These are phyloP conservation scores for Xyrauchen texanus DNA, from an alignment of 2,113 vertebrate genomes.

Conservation along the genomic window DNA sequence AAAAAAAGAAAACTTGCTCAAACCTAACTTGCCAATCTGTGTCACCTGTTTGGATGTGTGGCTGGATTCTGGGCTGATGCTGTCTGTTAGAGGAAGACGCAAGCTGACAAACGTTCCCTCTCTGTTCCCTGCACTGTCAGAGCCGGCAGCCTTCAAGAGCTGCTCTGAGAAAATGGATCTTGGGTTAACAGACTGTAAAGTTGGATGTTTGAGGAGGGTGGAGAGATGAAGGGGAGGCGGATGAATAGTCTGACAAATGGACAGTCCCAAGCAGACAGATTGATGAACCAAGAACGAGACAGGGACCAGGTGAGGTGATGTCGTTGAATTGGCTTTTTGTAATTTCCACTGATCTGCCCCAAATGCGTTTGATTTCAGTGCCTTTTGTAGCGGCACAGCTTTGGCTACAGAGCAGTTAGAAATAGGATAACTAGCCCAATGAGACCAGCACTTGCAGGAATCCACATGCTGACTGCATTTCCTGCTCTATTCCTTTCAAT, in stretches of 20 bases:
- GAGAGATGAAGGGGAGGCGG: neutral
- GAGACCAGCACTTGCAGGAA: constrained; percentile 58
- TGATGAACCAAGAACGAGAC: constrained; percentile 28
- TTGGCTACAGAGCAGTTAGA: neutral
- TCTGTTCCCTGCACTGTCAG: constrained; percentile 3
- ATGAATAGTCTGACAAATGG: constrained; percentile 15
- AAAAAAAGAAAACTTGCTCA: neutral
- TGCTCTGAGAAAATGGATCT: constrained; percentile 6
- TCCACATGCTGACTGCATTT: constrained; percentile 71
- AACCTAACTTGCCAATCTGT: constrained; percentile 40
- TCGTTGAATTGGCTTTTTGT: neutral
- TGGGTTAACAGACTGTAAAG: constrained; percentile 20
- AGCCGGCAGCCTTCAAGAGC: neutral
- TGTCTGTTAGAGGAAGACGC: constrained; percentile 42
- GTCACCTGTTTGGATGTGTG: constrained; percentile 65
- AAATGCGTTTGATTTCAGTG: constrained; percentile 12
- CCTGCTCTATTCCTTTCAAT: constrained; percentile 76
- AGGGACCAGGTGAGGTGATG: constrained; percentile 31
- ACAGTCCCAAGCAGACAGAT: constrained; percentile 24
- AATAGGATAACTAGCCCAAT: constrained; percentile 46
- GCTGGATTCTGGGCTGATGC: constrained; percentile 53
- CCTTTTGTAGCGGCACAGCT: neutral
- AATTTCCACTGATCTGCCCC: neutral
- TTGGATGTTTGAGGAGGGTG: neutral
- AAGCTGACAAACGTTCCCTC: neutral